These are phyloP conservation scores for Lasioglossum calceatum DNA, from an alignment of 2,888 invertebrate genomes.

Conservation along the genomic window DNA sequence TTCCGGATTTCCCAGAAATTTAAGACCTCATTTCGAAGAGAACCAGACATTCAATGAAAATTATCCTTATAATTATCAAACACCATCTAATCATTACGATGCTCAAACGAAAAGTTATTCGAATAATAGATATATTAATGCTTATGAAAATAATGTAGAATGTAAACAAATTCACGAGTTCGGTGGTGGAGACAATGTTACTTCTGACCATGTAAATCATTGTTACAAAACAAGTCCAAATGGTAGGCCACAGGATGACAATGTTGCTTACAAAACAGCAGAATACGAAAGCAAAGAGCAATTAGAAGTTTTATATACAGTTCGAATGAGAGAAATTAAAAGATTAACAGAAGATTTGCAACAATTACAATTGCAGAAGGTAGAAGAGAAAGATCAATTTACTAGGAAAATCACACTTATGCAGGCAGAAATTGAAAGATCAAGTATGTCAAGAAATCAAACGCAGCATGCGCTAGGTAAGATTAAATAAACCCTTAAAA, in stretches of 20 bases:
- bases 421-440: constrained; percentile 87
- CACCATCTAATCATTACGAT: constrained; percentile 80
- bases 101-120: constrained; percentile 71
- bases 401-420: constrained; percentile 86
- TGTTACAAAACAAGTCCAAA: constrained; percentile 78
- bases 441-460: constrained; percentile 86
- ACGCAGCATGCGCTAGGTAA: constrained; percentile 88
- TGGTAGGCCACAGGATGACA: constrained; percentile 73
- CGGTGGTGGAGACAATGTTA: constrained; percentile 74
- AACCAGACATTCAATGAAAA: constrained; percentile 72
- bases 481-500: constrained; percentile 16
- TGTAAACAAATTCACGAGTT: constrained; percentile 69
- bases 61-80: constrained; percentile 77
- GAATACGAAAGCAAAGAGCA: constrained; percentile 82
- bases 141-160: constrained; percentile 74
- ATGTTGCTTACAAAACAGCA: constrained; percentile 74
- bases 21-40: constrained; percentile 65
- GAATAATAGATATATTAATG: constrained; percentile 78
- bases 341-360: constrained; percentile 76
- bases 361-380: constrained; percentile 73
- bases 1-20: constrained; percentile 66
- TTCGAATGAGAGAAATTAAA: constrained; percentile 82
- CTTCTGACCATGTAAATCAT: constrained; percentile 78
- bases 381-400: constrained; percentile 84
- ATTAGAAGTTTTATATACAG: constrained; percentile 83